Conservation (phyloP, 2,113 vertebrate genomes). For the Aptenodytes patagonicus region DNA sequence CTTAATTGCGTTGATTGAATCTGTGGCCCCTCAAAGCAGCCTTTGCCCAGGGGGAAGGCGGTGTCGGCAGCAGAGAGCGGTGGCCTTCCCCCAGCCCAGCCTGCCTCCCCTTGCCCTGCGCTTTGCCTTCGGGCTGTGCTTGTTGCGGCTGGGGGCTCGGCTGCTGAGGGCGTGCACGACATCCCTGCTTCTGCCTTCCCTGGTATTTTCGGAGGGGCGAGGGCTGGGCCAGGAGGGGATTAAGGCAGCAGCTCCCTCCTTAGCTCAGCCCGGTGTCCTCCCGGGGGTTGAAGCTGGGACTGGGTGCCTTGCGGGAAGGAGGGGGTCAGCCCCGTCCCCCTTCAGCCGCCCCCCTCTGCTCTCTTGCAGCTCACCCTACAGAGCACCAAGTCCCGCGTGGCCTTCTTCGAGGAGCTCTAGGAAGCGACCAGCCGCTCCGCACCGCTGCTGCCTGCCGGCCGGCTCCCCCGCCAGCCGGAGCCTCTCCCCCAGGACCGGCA, state of each 20-base stretch:
- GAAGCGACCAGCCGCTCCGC: background rate
- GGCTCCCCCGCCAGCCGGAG: background rate
- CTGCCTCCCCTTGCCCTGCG: background rate
- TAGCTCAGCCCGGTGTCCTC: background rate
- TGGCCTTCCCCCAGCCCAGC: background rate
- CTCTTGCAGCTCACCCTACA: slow-evolving; percentile 90
- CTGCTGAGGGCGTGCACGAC: background rate
- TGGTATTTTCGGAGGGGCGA: accelerated
- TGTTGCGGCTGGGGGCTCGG: background rate
- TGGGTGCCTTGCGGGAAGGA: background rate
- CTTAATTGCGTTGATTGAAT: accelerated
- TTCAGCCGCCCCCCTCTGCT: slow-evolving; percentile 44
- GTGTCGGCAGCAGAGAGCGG: background rate
- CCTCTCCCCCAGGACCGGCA: background rate
- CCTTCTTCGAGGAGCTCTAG: slow-evolving; percentile 95
- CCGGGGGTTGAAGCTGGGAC: too few relatives aligned
- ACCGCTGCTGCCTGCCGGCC: background rate
- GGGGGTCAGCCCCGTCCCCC: background rate
- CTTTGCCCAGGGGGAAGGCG: too few relatives aligned
- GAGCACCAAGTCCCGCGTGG: slow-evolving; percentile 94
- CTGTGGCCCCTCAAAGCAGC: background rate
- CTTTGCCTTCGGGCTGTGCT: background rate
- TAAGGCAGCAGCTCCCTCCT: background rate
- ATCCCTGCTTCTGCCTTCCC: background rate
- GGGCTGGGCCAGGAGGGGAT: background rate